These are phyloP conservation scores for Cetonia aurata DNA, from an alignment of 2,888 invertebrate species.

Conservation along the genomic window DNA sequence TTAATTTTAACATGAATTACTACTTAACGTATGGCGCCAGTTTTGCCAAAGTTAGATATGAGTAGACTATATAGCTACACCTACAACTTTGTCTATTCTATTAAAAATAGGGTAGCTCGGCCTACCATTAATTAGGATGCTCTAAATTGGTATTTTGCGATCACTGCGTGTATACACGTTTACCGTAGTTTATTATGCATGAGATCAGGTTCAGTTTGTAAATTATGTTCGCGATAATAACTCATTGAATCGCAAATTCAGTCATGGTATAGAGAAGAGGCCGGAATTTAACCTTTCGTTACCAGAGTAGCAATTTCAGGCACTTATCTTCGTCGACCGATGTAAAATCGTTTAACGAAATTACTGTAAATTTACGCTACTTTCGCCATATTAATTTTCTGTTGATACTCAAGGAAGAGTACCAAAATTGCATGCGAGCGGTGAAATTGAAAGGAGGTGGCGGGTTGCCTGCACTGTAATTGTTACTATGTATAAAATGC, in stretches of 20 bases:
- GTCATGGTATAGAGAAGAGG: conserved; percentile 32
- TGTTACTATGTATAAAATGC: too few species aligned
- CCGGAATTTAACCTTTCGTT: conserved; percentile 27
- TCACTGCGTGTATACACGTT: background rate
- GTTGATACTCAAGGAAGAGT: background rate
- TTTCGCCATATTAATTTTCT: conserved; percentile 28
- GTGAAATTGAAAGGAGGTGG: background rate
- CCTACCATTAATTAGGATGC: background rate
- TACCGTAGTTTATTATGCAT: conserved; percentile 36
- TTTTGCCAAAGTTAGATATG: conserved; percentile 1
- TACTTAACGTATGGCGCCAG: too few species aligned
- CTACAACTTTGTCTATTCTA: background rate
- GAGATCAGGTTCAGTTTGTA: conserved; percentile 36
- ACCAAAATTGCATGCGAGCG: background rate
- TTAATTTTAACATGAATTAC: background rate
- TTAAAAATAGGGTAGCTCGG: background rate
- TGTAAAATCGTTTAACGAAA: conserved; percentile 34
- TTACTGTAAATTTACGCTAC: conserved; percentile 33
- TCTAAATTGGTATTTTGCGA: background rate
- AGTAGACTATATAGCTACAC: background rate
- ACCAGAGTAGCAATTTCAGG: conserved; percentile 36
- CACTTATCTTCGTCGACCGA: conserved; percentile 24
- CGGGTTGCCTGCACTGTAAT: too few species aligned
- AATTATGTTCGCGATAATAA: conserved; percentile 37
- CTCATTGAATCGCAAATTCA: conserved; percentile 41